Base-by-base conservation (phyloP, 2,888 invertebrate species). In the Parochlus steinenii region DNA sequence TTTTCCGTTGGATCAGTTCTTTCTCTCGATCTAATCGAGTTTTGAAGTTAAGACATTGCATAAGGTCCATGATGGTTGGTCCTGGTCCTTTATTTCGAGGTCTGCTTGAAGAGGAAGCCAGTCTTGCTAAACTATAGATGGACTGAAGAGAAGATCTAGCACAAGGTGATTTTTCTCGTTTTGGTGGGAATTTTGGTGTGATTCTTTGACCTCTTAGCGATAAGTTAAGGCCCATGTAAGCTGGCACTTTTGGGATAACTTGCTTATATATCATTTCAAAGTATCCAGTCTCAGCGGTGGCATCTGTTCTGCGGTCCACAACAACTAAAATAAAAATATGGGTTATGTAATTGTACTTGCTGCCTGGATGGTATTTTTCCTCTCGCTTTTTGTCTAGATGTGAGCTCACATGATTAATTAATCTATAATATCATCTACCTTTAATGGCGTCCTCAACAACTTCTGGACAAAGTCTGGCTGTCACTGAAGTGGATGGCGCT, bases 361-460 rank as follows among this genome's bases (percentile, higher is more conserved):
- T n/a, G n/a, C n/a, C n/a, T n/a, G n/a, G n/a, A n/a, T n/a, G n/a
- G n/a, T n/a, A n/a, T n/a, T n/a, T n/a, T n/a, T n/a, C n/a, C n/a
- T n/a, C n/a, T n/a, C n/a, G n/a, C n/a, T n/a, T n/a, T n/a, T n/a
- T n/a, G n/a, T n/a, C n/a, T n/a, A n/a, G n/a, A n/a, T n/a, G n/a
- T n/a, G n/a, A n/a, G n/a, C n/a, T n/a, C n/a, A n/a, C n/a, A n/a
- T n/a, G n/a, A n/a, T n/a, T n/a, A n/a, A n/a, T n/a, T n/a, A n/a
- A n/a, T n/a, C n/a, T n/a, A n/a, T n/a, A n/a, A n/a, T n/a, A n/a
- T n/a, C n/a, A n/a, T n/a, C n/a, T 50, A 87, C 90, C 90, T 78
- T 90, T 90, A 28, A 92, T 67, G 4, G 83, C 73, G 58, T 93
- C 92, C 51, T 89, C 86, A 40, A 92, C 65, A 39, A 86, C 86